phyloP scores from a whole-genome alignment of 2,888 invertebrate species.

The Tetropium fuscum region DNA sequence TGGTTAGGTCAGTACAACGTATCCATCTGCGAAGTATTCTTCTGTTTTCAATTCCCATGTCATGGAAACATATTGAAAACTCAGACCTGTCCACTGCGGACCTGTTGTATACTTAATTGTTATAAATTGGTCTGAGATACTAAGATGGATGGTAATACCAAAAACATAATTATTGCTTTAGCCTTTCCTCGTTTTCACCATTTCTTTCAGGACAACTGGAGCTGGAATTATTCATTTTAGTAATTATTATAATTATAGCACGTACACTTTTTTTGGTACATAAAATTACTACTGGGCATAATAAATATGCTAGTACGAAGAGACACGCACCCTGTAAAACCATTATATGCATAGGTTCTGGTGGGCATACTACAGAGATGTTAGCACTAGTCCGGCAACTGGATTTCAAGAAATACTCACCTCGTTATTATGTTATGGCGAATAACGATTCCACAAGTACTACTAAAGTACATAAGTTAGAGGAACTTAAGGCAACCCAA shows the following conservation, averaged over 20 bases:
- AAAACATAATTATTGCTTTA: not conserved
- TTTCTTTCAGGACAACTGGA: slow-evolving; percentile 49
- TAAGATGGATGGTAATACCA: slow-evolving; percentile 26
- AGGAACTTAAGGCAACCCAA: slow-evolving; percentile 53
- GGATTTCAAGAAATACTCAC: slow-evolving; percentile 74
- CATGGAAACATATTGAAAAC: too few relatives aligned
- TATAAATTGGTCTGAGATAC: too few relatives aligned
- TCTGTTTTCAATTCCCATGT: too few relatives aligned
- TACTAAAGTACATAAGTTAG: slow-evolving; percentile 73
- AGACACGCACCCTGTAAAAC: slow-evolving; percentile 63
- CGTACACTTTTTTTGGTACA: slow-evolving; percentile 60
- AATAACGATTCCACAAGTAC: slow-evolving; percentile 82
- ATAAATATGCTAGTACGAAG: slow-evolving; percentile 50
- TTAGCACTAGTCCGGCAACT: slow-evolving; percentile 77
- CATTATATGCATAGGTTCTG: slow-evolving; percentile 80
- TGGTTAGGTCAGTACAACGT: too few relatives aligned
- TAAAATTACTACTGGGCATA: slow-evolving; percentile 61
- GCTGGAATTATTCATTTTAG: slow-evolving; percentile 50
- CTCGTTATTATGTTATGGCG: slow-evolving; percentile 84
- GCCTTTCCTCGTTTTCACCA: not conserved
- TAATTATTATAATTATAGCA: slow-evolving; percentile 52
- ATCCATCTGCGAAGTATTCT: too few relatives aligned
- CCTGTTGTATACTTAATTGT: too few relatives aligned
- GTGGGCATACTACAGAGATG: slow-evolving; percentile 97
- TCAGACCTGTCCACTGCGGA: too few relatives aligned